A percentile compares a stretch with the other conserved stretches of the same genome.
phyloP scores from a whole-genome alignment of 2,113 vertebrate genomes.

The Etia nguti region DNA sequence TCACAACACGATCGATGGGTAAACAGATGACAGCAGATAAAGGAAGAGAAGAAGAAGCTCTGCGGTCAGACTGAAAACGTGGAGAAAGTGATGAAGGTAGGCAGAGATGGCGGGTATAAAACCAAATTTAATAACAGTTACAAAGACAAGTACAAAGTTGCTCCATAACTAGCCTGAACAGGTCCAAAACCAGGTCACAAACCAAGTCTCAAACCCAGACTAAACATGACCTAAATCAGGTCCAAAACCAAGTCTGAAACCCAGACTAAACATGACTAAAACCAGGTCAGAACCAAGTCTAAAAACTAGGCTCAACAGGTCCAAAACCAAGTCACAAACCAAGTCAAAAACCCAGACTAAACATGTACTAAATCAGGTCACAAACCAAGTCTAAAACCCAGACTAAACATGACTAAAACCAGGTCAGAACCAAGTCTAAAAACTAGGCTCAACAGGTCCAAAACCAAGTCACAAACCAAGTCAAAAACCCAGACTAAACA shows the following conservation, averaged over 20 bases:
- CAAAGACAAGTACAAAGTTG: neutral
- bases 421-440: neutral
- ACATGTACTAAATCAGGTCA: too few relatives aligned
- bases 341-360: too few relatives aligned
- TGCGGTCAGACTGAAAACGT: neutral
- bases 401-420: neutral
- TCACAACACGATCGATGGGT: neutral
- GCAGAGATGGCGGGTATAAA: neutral
- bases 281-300: too few relatives aligned
- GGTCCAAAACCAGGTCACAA: neutral
- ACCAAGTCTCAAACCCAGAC: neutral
- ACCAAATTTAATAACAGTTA: neutral
- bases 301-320: too few relatives aligned
- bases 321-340: too few relatives aligned
- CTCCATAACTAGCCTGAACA: neutral
- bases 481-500: neutral
- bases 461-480: neutral
- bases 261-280: neutral
- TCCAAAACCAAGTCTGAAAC: neutral
- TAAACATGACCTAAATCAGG: neutral
- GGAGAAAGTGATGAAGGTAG: neutral
- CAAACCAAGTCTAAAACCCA: neutral
- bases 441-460: neutral
- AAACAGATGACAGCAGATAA: neutral
- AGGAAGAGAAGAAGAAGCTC: constrained; percentile 1